Conservation (phyloP, 2,113 vertebrate genomes). For the Coptodon rendalli region DNA sequence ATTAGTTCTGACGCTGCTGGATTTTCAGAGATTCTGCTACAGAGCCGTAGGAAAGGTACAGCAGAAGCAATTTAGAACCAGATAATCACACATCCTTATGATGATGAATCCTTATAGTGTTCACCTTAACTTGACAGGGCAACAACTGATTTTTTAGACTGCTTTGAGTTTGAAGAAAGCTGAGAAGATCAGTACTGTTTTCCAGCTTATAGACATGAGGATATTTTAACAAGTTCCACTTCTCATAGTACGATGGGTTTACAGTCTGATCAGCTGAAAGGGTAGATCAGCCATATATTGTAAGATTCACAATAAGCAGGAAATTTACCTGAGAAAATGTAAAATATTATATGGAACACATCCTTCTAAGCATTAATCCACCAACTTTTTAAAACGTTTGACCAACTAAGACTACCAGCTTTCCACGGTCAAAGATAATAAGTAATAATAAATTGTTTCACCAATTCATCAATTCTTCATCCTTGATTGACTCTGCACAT, state of each 20-base stretch:
- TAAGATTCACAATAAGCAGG: neutral
- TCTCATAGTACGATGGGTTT: neutral
- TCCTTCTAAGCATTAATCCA: neutral
- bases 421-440: neutral
- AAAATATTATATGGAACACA: neutral
- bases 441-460: neutral
- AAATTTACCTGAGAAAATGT: neutral
- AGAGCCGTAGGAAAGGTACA: neutral
- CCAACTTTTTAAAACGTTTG: neutral
- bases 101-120: neutral
- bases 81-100: neutral
- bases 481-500: neutral
- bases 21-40: neutral
- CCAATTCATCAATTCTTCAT: neutral
- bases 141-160: neutral
- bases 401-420: neutral
- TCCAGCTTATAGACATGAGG: neutral
- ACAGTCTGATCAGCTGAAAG: neutral
- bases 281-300: neutral
- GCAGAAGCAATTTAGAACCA: neutral
- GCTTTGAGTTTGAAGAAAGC: neutral
- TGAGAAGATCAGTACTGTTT: neutral
- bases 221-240: fast-evolving
- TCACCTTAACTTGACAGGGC: neutral
- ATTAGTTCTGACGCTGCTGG: neutral